These are phyloP conservation scores for Meteorus sp. DNA, from an alignment of 1,140 invertebrate species.

Conservation along the genomic window DNA sequence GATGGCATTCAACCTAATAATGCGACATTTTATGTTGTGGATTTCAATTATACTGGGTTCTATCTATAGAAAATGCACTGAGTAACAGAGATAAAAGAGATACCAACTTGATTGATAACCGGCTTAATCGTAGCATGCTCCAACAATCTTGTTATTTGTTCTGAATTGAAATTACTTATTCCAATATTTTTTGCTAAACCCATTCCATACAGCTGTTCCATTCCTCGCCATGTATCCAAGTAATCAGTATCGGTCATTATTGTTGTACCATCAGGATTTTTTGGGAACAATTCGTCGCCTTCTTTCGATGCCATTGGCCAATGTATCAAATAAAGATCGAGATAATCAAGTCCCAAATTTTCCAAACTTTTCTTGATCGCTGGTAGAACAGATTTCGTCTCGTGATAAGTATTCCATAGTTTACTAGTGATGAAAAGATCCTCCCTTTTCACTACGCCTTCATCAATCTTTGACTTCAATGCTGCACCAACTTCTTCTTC, in stretches of 20 bases:
- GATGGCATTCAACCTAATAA: constrained; percentile 69
- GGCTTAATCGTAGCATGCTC: constrained; percentile 71
- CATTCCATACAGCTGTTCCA: constrained; percentile 71
- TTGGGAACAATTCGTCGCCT: constrained; percentile 50
- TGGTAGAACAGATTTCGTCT: constrained; percentile 53
- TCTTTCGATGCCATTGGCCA: constrained; percentile 72
- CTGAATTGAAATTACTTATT: constrained; percentile 84
- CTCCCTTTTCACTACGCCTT: constrained; percentile 76
- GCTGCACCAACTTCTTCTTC: constrained; percentile 84
- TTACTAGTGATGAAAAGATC: constrained; percentile 71
- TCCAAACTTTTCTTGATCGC: constrained; percentile 64
- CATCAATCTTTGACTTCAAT: constrained; percentile 71
- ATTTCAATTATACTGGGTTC: too few species aligned
- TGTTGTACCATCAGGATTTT: constrained; percentile 51
- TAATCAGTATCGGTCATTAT: constrained; percentile 62
- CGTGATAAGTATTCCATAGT: constrained; percentile 63
- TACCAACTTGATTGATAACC: constrained; percentile 71
- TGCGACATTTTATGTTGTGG: too few species aligned
- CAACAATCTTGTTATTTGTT: constrained; percentile 74
- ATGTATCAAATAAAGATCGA: constrained; percentile 80
- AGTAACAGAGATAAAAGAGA: constrained; percentile 5
- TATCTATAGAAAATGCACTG: constrained; percentile 7
- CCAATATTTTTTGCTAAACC: constrained; percentile 80
- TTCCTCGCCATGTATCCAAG: constrained; percentile 72
- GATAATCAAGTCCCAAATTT: constrained; percentile 70